A percentile compares a stretch with the other conserved stretches of the same genome.
These are phyloP conservation scores for Lichenostomus cassidix DNA, from an alignment of 2,113 vertebrate genomes.

Conservation along the genomic window DNA sequence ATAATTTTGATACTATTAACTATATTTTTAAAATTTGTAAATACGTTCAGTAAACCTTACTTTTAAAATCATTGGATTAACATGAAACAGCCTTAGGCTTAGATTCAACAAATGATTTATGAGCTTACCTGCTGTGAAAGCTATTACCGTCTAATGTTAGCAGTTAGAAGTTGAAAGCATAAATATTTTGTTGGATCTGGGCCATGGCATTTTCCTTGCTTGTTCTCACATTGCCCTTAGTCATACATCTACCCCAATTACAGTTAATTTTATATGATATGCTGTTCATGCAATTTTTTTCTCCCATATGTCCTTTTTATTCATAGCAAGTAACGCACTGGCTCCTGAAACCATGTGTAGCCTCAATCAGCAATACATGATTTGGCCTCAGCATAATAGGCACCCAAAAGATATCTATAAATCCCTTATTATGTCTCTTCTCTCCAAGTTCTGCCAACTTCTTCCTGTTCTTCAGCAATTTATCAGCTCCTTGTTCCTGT, in stretches of 20 bases:
- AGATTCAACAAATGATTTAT: conserved; percentile 22
- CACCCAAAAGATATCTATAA: background rate
- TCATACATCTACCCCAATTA: conserved; percentile 1
- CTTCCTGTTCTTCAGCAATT: background rate
- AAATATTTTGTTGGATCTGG: conserved; percentile 12
- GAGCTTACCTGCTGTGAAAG: conserved; percentile 11
- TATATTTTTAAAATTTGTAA: background rate
- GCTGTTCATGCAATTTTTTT: background rate
- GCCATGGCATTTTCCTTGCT: background rate
- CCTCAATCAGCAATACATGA: background rate
- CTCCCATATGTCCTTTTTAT: background rate
- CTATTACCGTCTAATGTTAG: conserved; percentile 19
- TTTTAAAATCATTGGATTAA: conserved; percentile 18
- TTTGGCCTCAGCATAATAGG: background rate
- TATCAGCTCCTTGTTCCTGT: background rate
- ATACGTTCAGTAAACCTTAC: background rate
- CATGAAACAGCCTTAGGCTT: background rate
- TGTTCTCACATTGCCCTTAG: conserved; percentile 25
- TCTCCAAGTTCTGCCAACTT: background rate
- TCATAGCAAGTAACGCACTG: background rate
- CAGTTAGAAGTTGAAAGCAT: conserved; percentile 16
- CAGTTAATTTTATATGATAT: background rate
- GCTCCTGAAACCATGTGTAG: background rate
- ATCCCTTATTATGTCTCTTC: background rate
- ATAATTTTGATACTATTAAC: background rate